Evolutionary conservation across 2,888 invertebrate genomes (phyloP), one percentile per base, ranked within the genome.

Genomic region (Syrista parreyssii): DNA sequence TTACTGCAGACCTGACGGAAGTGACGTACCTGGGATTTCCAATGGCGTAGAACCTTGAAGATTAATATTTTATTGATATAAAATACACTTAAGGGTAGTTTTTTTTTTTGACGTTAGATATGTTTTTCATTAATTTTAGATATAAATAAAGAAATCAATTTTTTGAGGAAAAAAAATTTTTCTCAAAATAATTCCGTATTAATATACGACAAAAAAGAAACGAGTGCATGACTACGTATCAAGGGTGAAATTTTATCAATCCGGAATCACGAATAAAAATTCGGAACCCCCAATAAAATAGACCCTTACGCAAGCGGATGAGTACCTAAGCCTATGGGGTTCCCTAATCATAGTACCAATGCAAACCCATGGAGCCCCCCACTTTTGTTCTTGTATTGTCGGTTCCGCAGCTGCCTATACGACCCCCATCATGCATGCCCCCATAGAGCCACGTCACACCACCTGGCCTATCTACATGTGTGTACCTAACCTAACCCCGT

Each of bases 401-500:
- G 87, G 83, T 81, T 78, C 82, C 83, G 88, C 90, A 89, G 90
- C 90, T 89, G 89, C 86, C 86, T 79, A 83, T 81, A 78, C 86
- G 88, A 90, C 90, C 90, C 90, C 90, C 89, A 90, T 90, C 89
- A 90, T 90, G 86, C 87, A 86, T 87, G 88, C 88, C 89, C 87
- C 86, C 89, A 87, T 89, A 87, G 84, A 84, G 88, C 89, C 87
- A 89, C 91, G 91, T 91, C 91, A 90, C 89, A 90, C 87, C 91
- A 91, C 91, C 90, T 90, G 91, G 90, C 86, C 86, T 84, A 86
- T 84, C 85, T 84, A 84, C 85, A 85, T 86, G 84, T 84, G 85
- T 84, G 84, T 76, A 68, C 69, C 74, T 35, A 33, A 4, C 74
- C 74, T 73, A n/a, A 34, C 74, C 74, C 35, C 35, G 33, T 30